Evolutionary conservation across 1,140 invertebrate species (phyloP), one percentile per base, ranked within the genome.

Genomic region (Ips typographus): DNA sequence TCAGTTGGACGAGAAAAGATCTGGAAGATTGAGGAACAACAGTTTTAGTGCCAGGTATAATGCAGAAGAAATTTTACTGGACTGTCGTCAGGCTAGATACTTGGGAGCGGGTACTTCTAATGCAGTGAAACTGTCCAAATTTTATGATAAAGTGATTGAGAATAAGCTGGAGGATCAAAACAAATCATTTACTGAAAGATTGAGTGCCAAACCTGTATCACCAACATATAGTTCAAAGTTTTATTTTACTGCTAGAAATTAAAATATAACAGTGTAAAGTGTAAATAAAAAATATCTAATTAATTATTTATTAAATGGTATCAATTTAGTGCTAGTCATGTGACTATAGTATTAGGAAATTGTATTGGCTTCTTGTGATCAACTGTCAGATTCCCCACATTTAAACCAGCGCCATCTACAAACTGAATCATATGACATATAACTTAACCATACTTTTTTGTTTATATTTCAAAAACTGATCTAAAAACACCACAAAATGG

Each of bases 41-140:
- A 75, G 72, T 36, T 75, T 95, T 76, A 93, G 94, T 5, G 91
- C 94, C 77, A 93, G 96, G 83, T 96, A 93, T 83, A 91, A 93
- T 2, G 93, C 94, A 6, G 95, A 98, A 81, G 95, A 98, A 86
- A 93, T 98, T 78, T 90, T 91, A 83, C 82, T 98, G 63, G 91
- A 94, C 83, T 95, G 91, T 76, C 84, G 87, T 73, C 89, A 94
- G 80, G 81, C 85, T 1, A 89, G 91, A 79, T 93, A 92, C 72
- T 81, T 98, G 70, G 93, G 94, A n/a, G 92, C 95, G 8, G 95
- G 94, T 2, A 93, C 92, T 1, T 94, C 92, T 70, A 94, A 94
- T 78, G 89, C 94, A 51, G 94, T 97, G 0, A 97, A 96, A 83
- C 79, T 98, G 37, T 91, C 90, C 8, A 86, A 94, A 78, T 98